phyloP scores from a whole-genome alignment of 2,888 invertebrate species.

The Lamproptera curius region DNA sequence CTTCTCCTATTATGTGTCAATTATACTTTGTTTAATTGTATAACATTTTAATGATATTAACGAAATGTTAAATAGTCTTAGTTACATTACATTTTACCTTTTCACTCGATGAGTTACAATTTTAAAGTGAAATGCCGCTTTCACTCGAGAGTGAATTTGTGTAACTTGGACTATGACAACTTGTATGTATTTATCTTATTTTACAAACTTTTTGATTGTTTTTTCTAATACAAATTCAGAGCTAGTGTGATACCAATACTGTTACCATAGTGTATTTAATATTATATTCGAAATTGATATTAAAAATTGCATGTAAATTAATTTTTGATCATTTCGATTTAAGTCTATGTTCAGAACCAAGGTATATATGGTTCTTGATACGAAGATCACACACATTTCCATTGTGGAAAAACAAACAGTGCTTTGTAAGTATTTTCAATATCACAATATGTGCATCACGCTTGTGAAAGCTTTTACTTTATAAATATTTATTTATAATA shows the following conservation, averaged over 20 bases:
- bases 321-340: constrained; percentile 7
- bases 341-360: constrained; percentile 24
- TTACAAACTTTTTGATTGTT: neutral
- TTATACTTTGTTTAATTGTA: neutral
- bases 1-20: constrained; percentile 2
- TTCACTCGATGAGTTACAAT: no score
- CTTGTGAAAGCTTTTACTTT: constrained; percentile 13
- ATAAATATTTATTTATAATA: constrained; percentile 8
- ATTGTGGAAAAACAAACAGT: constrained; percentile 23
- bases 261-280: constrained; percentile 42
- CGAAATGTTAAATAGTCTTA: neutral
- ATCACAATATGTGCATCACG: constrained; percentile 11
- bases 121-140: neutral
- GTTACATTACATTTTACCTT: neutral
- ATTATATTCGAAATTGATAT: constrained; percentile 9
- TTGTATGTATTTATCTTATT: neutral
- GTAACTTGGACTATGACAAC: neutral
- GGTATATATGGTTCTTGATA: constrained; percentile 11
- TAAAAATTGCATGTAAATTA: constrained; percentile 16
- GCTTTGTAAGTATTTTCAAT: constrained; percentile 15
- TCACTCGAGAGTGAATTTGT: neutral
- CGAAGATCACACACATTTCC: constrained; percentile 33
- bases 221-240: neutral
- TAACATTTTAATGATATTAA: neutral
- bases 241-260: constrained; percentile 38